Conservation (phyloP, 2,797 vertebrate genomes). For the Falco biarmicus region DNA sequence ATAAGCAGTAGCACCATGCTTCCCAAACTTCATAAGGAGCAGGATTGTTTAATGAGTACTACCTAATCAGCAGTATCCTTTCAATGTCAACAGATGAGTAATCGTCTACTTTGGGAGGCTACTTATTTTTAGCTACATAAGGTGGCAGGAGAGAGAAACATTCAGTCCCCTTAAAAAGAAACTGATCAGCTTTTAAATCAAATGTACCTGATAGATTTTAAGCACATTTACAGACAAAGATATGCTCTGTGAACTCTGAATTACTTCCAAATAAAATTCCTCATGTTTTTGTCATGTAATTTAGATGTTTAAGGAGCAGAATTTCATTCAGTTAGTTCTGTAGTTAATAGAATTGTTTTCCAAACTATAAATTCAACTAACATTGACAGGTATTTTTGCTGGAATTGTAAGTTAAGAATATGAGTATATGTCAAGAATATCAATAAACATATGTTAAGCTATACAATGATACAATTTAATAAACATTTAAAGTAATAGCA, state of each 20-base stretch:
- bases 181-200: not conserved
- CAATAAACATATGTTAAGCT: not conserved
- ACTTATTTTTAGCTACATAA: slow-evolving; percentile 52
- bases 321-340: not conserved
- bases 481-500: not conserved
- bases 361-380: not conserved
- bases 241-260: not conserved
- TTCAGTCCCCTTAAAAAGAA: not conserved
- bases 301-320: not conserved
- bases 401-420: not conserved
- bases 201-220: not conserved
- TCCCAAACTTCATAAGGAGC: not conserved
- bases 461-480: not conserved
- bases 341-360: not conserved
- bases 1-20: not conserved
- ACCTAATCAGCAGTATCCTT: slow-evolving; percentile 4
- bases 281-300: not conserved
- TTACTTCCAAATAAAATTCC: not conserved
- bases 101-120: slow-evolving; percentile 33
- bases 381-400: not conserved
- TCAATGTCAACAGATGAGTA: slow-evolving; percentile 53
- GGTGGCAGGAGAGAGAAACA: not conserved
- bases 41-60: not conserved
- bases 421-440: not conserved
- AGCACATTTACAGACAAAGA: too few relatives aligned